A percentile compares a stretch with the other conserved stretches of the same genome.
These are phyloP conservation scores for Lepidonotus clava DNA, from an alignment of 2,888 invertebrate species.

Conservation along the genomic window DNA sequence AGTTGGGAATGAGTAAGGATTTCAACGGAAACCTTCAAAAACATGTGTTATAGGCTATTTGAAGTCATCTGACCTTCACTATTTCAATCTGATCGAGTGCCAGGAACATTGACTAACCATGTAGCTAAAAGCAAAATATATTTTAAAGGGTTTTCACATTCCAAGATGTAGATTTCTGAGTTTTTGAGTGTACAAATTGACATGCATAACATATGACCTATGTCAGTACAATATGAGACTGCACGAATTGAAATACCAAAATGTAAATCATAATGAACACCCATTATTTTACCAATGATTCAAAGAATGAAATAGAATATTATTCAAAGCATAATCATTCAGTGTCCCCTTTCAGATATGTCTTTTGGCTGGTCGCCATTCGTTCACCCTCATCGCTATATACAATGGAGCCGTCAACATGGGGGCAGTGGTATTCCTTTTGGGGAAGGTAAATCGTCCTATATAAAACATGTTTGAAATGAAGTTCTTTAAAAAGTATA, in stretches of 20 bases:
- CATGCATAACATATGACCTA: background rate
- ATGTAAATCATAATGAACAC: background rate
- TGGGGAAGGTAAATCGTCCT: background rate
- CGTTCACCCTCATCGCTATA: background rate
- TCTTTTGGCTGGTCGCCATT: conserved; percentile 9
- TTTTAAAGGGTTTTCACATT: too few species aligned
- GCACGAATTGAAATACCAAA: background rate
- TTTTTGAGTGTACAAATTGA: background rate
- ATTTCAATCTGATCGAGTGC: too few species aligned
- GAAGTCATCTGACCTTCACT: too few species aligned
- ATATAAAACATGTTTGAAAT: background rate
- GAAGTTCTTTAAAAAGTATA: background rate
- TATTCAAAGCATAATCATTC: background rate
- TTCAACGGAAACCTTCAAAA: too few species aligned
- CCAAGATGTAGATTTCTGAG: background rate
- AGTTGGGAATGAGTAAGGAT: too few species aligned
- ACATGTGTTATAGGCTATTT: too few species aligned
- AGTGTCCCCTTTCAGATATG: background rate
- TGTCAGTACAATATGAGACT: background rate
- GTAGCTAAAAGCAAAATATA: too few species aligned
- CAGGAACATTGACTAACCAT: too few species aligned
- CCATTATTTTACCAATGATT: background rate
- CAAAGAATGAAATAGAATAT: background rate
- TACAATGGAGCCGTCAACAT: conserved; percentile 14
- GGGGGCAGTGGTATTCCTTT: background rate